phyloP scores from a whole-genome alignment of 2,113 vertebrate genomes.

The Panurus biarmicus region DNA sequence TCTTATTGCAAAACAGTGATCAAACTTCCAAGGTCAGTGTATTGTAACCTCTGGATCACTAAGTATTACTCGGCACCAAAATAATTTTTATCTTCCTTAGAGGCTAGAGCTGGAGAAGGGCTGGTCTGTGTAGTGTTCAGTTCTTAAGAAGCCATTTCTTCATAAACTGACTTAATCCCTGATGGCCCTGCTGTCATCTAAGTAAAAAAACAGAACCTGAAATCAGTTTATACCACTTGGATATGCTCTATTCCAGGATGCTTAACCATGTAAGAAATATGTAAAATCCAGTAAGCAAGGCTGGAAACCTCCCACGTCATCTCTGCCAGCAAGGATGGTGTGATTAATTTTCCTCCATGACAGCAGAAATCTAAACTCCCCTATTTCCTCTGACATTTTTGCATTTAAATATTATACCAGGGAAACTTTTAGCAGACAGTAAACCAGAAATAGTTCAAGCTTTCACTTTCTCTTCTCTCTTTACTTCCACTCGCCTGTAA shows the following conservation, averaged over 20 bases:
- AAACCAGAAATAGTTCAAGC: not conserved
- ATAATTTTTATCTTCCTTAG: not conserved
- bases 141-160: not conserved
- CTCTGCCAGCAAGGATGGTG: fast-evolving
- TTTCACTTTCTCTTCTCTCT: not conserved
- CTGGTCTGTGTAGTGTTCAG: not conserved
- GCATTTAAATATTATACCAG: not conserved
- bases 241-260: not conserved
- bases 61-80: not conserved
- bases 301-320: not conserved
- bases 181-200: not conserved
- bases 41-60: not conserved
- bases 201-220: not conserved
- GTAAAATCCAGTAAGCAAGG: not conserved
- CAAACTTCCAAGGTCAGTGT: too few species aligned
- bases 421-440: not conserved
- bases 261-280: not conserved
- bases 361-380: not conserved
- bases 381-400: not conserved
- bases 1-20: not conserved
- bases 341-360: not conserved
- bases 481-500: not conserved
- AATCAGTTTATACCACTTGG: not conserved
- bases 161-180: not conserved
- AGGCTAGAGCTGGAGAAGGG: not conserved